phyloP scores from a whole-genome alignment of 53 echinoderm and acorn worm species.

The Apostichopus leukothele region DNA sequence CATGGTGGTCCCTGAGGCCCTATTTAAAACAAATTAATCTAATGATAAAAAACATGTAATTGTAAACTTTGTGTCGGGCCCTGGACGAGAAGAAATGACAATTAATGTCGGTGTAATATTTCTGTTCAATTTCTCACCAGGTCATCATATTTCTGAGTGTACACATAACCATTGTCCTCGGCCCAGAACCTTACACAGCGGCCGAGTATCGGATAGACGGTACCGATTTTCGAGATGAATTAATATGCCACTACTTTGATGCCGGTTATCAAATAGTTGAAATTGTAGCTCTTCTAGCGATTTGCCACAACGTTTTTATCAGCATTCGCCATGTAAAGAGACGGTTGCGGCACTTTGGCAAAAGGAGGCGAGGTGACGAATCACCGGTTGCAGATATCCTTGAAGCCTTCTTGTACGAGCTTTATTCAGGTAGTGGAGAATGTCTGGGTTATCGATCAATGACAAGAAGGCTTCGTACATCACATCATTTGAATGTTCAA shows the following conservation, averaged over 20 bases:
- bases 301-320: constrained; percentile 46
- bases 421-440: constrained; percentile 25
- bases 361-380: constrained; percentile 39
- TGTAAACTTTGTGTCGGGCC: too few species aligned
- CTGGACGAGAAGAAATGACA: not conserved
- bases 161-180: not conserved
- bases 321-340: constrained; percentile 57
- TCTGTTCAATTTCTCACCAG: constrained; percentile 18
- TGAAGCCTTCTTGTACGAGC: constrained; percentile 31
- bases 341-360: constrained; percentile 42
- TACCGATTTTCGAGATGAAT: constrained; percentile 39
- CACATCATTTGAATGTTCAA: constrained; percentile 43
- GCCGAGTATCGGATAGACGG: constrained; percentile 33
- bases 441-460: constrained; percentile 55
- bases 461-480: constrained; percentile 47
- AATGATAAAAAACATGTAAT: too few species aligned
- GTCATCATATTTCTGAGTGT: constrained; percentile 16
- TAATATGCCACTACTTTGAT: constrained; percentile 52
- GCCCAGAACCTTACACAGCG: constrained; percentile 29
- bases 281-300: constrained; percentile 36
- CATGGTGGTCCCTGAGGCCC: too few species aligned
- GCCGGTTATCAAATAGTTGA: constrained; percentile 56
- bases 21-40: too few species aligned
- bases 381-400: constrained; percentile 33
- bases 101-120: constrained; percentile 8